Conservation (phyloP, 2,888 invertebrate genomes). For the Lithophane semibrunnea region DNA sequence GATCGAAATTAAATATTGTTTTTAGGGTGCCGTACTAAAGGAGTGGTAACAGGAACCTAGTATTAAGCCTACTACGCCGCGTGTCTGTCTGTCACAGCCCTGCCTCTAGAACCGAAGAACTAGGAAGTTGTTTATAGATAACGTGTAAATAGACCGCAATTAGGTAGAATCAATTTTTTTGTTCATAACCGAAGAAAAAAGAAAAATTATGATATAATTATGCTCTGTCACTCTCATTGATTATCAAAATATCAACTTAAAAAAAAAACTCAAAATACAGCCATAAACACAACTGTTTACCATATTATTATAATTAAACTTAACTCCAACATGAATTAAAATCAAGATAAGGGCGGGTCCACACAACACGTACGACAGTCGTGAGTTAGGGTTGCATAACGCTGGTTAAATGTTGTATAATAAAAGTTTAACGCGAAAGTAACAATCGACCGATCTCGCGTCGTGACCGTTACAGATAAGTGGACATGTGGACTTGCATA, state of each 20-base stretch:
- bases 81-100: too few species aligned
- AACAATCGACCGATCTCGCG: constrained; percentile 75
- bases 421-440: constrained; percentile 81
- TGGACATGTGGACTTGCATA: constrained; percentile 81
- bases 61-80: not conserved
- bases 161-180: not conserved
- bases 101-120: not conserved
- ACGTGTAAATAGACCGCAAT: not conserved
- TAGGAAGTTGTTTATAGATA: too few species aligned
- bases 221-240: not conserved
- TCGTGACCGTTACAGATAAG: constrained; percentile 83
- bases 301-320: constrained; percentile 57
- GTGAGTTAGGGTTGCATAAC: constrained; percentile 75
- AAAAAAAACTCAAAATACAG: constrained; percentile 9
- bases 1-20: not conserved
- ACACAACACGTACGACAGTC: constrained; percentile 75
- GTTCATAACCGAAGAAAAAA: not conserved
- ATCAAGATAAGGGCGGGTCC: constrained; percentile 71
- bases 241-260: not conserved
- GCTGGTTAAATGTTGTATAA: constrained; percentile 74
- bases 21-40: not conserved
- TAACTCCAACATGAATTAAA: constrained; percentile 58
- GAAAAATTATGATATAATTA: too few species aligned
- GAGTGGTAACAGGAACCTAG: not conserved
- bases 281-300: constrained; percentile 31